Evolutionary conservation across 2,888 invertebrate genomes (phyloP), one percentile per base, ranked within the genome.

Genomic region (Oscheius onirici): DNA sequence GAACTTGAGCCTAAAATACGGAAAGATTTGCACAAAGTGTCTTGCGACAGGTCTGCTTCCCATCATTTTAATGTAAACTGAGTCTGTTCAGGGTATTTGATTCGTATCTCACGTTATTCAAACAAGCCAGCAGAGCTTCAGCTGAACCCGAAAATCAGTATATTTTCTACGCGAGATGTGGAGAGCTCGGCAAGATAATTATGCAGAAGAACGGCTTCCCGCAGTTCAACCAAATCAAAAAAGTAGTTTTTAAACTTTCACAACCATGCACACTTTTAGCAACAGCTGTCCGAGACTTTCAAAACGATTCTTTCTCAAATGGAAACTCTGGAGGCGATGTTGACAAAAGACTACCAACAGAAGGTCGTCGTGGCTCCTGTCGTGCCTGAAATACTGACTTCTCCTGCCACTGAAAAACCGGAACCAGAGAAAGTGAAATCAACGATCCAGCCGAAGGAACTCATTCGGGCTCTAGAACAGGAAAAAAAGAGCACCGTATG

Each of bases 401-500:
- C 17, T 46, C 8, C 13, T 13, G 46, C 5, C 13, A 17, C 17
- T 15, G 17, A 49, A 17, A 49, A 3, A 3, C 49, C 49, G 20
- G 49, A 17, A 60, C 44, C 44, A 24, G 24, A 1, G 40, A 3
- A 41, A 41, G 43, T 52, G 22, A 69, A n/a, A 24, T 13, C 41
- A 20, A 57, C n/a, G 2, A 79, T 77, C 6, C 44, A 69, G 3
- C 77, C 79, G 1, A 69, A 60, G 41, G 77, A 77, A 5, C 28
- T 79, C 17, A 57, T 79, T 46, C 28, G 77, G 22, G 61, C 60
- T 34, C 69, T 77, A 10, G 73, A 77, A 28, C 67, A 58, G 2
- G 73, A 74, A 3, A 66, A 66, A 15, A 55, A 55, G 34, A 54
- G 28, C 10, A 54, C 66, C n/a, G 66, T 66, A 8, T 20, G 44